phyloP scores from a whole-genome alignment of 2,113 vertebrate genomes.

The Prionailurus bengalensis region DNA sequence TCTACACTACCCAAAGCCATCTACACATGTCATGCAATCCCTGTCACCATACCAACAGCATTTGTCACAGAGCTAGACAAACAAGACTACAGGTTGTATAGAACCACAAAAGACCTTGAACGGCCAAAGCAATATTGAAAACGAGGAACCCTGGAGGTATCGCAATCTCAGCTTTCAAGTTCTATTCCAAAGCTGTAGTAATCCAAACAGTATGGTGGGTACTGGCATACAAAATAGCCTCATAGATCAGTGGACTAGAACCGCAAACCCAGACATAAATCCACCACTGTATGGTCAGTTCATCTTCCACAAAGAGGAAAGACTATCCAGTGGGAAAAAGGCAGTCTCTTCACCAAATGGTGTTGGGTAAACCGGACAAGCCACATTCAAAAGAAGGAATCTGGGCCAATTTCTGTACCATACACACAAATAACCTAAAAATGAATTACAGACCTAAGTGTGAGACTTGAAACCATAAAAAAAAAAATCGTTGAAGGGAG shows the following conservation, averaged over 20 bases:
- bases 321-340: neutral
- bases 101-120: neutral
- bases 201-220: neutral
- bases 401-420: neutral
- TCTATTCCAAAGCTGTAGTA: neutral
- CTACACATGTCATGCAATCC: neutral
- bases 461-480: neutral
- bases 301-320: neutral
- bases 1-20: neutral
- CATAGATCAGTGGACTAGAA: neutral
- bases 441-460: neutral
- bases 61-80: neutral
- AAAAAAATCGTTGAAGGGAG: neutral
- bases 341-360: neutral
- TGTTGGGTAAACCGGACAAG: neutral
- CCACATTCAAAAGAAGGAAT: neutral
- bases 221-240: no score
- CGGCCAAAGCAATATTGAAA: neutral
- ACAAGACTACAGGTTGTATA: neutral
- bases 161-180: neutral
- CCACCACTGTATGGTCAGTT: neutral
- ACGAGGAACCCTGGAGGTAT: no score
- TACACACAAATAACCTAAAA: neutral
- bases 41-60: neutral
- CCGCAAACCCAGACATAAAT: neutral